Evolutionary conservation across 2,888 invertebrate species (phyloP).

Genomic region (Watsonalla binaria): DNA sequence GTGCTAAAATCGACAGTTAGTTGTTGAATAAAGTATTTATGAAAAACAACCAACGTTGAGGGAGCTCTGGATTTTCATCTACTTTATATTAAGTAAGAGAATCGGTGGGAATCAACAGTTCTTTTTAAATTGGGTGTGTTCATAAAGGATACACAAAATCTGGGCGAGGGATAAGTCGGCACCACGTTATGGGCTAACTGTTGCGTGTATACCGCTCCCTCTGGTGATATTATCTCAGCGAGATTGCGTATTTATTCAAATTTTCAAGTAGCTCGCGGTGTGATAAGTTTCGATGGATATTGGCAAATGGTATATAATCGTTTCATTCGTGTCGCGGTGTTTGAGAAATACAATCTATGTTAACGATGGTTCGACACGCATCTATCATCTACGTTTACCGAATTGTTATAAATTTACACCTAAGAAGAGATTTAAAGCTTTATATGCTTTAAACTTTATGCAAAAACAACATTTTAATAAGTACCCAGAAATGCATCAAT

Average conservation of each 20-base stretch:
- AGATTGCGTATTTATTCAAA: conserved; percentile 49
- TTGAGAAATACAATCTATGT: neutral
- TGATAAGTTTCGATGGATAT: conserved; percentile 21
- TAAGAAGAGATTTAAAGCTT: no score
- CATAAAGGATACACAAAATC: conserved; percentile 18
- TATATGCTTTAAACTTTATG: no score
- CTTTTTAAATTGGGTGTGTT: conserved; percentile 14
- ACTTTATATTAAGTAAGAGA: conserved; percentile 7
- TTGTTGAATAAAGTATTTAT: neutral
- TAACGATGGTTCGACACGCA: neutral
- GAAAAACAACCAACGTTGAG: conserved; percentile 6
- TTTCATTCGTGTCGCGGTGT: neutral
- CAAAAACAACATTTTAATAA: no score
- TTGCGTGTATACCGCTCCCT: conserved; percentile 47
- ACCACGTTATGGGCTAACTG: conserved; percentile 56
- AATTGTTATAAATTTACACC: no score
- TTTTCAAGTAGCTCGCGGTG: conserved; percentile 23
- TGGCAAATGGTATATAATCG: neutral
- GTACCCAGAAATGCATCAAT: no score
- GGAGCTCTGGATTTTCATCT: conserved; percentile 13
- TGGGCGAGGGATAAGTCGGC: conserved; percentile 26
- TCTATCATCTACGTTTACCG: neutral
- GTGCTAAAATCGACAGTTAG: neutral
- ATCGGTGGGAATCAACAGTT: conserved; percentile 9
- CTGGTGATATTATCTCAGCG: conserved; percentile 27